Evolutionary conservation across 2,888 invertebrate species (phyloP), one percentile per base, ranked within the genome.

Genomic region (Drosophila prostipennis): DNA sequence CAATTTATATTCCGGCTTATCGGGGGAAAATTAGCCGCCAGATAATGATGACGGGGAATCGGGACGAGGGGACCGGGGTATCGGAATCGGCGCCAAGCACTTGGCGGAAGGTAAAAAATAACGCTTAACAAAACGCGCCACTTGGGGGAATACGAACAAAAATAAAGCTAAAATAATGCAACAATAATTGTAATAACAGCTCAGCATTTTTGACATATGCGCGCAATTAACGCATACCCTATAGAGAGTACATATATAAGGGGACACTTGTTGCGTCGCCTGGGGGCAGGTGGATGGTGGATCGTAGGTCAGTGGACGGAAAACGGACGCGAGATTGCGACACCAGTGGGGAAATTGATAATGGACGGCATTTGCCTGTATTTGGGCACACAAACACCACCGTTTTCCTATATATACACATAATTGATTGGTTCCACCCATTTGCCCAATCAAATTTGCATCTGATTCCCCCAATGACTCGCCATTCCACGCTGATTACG

Each of bases 111-210:
- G 34, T 56, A 43, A 39, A 68, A 26, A 45, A 48, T 16, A 65
- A 14, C 58, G 54, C 71, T 78, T 59, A 65, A 72, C 72, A 54
- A 81, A 85, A 77, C 83, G 86, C 79, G 83, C 78, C 85, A 82
- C 85, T 82, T 73, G 60, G 70, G 78, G 82, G 11, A 72, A 53
- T 69, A 71, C 67, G 14, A 14, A 29, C 29, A 42, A 29, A 45
- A 26, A 39, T 34, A 59, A 19, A n/a, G 16, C n/a, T 16, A 52
- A 42, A 51, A 52, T 23, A 70, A 34, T 53, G 3, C 36, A 51
- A 45, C 49, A 51, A 58, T 71, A 63, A 60, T 60, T 49, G 46
- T 10, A 32, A 64, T 65, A 36, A 51, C 51, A 48, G 46, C 48
- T 59, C 61, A 59, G 61, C 60, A 45, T 64, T 37, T 51, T 48